Evolutionary conservation across 2,113 vertebrate species (phyloP).

Genomic region (Scalopus aquaticus): DNA sequence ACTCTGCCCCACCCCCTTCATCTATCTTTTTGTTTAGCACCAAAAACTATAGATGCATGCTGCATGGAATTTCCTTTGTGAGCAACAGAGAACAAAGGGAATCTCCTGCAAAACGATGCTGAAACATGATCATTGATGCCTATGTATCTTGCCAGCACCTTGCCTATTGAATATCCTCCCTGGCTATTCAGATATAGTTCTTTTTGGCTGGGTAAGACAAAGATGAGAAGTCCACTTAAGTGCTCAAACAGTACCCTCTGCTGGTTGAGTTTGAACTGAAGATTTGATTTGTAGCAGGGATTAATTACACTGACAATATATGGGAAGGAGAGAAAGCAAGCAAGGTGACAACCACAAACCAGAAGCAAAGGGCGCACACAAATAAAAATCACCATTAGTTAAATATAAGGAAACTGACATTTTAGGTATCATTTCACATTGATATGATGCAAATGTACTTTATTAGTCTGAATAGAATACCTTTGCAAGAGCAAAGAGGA

Average conservation of each 20-base stretch:
- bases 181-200: constrained; percentile 38
- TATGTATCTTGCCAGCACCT: constrained; percentile 1
- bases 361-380: not conserved
- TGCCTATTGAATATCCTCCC: not conserved
- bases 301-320: not conserved
- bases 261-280: constrained; percentile 64
- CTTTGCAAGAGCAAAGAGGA: not conserved
- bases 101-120: constrained; percentile 60
- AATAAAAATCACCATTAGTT: not conserved
- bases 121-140: constrained; percentile 33
- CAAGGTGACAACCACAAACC: not conserved
- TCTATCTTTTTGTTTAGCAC: not conserved
- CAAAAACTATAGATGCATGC: constrained; percentile 19
- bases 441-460: not conserved
- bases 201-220: not conserved
- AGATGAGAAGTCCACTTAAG: constrained; percentile 1
- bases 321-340: not conserved
- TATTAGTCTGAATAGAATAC: not conserved
- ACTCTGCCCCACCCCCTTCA: not conserved
- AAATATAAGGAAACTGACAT: not conserved
- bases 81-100: constrained; percentile 52
- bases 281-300: not conserved
- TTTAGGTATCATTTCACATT: not conserved
- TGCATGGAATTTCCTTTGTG: not conserved
- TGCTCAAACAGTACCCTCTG: constrained; percentile 85